Evolutionary conservation across 2,797 vertebrate species (phyloP).

Genomic region (Syngnathus acus): DNA sequence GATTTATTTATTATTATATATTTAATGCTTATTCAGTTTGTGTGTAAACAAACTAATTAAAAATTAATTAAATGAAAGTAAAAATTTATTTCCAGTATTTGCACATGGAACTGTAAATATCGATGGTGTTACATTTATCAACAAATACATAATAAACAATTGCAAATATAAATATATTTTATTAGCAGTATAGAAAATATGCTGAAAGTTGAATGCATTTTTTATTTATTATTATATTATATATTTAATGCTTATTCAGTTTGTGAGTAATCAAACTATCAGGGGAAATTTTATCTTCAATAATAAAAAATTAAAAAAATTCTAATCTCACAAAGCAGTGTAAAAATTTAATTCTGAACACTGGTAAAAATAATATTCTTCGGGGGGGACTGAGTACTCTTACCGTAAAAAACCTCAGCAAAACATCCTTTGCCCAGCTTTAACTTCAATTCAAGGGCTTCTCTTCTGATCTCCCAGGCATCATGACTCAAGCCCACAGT

Average conservation of each 20-base stretch:
- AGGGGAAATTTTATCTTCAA: background rate
- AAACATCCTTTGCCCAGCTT: slow-evolving; percentile 98
- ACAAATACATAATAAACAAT: background rate
- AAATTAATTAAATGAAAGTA: background rate
- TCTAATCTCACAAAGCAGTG: too few relatives aligned
- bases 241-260: background rate
- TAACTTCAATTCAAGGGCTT: slow-evolving; percentile 81
- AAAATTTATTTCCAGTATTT: background rate
- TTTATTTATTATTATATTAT: background rate
- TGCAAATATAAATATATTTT: too few relatives aligned
- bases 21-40: background rate
- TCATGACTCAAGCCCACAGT: slow-evolving; percentile 97
- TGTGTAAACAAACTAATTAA: background rate
- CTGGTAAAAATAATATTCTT: too few relatives aligned
- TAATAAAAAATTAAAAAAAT: background rate
- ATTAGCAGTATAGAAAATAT: too few relatives aligned
- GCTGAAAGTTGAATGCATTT: background rate
- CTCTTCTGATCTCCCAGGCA: slow-evolving; percentile 93
- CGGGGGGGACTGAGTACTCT: slow-evolving; percentile 57
- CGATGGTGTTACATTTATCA: background rate
- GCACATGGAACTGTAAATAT: slow-evolving; percentile 3
- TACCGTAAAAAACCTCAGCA: slow-evolving; percentile 98
- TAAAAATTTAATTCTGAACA: too few relatives aligned
- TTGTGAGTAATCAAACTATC: background rate
- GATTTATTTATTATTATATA: background rate